These are phyloP conservation scores for Gryllus longicercus DNA, from an alignment of 2,888 invertebrate species.

Conservation along the genomic window DNA sequence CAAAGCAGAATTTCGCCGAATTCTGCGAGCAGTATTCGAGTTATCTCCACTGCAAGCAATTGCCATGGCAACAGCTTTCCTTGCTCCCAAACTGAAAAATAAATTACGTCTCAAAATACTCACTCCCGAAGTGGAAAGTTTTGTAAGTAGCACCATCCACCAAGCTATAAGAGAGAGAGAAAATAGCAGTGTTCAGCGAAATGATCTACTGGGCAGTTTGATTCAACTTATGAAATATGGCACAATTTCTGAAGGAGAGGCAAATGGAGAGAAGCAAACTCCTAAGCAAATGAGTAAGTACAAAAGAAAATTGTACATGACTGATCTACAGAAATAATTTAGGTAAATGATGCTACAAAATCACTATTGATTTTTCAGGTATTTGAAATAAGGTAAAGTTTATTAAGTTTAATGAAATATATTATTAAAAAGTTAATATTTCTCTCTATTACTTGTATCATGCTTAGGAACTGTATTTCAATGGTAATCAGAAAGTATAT, in stretches of 20 bases:
- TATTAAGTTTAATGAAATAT: too few species aligned
- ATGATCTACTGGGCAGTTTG: background rate
- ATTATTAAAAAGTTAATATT: too few species aligned
- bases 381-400: too few species aligned
- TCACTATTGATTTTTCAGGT: too few species aligned
- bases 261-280: background rate
- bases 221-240: background rate
- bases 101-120: background rate
- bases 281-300: background rate
- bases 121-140: background rate
- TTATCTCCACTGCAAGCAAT: background rate
- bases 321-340: too few species aligned
- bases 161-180: background rate
- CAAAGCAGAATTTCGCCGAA: background rate
- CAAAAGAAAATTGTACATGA: background rate
- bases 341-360: too few species aligned
- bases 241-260: background rate
- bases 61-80: background rate
- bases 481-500: too few species aligned
- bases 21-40: background rate
- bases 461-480: too few species aligned
- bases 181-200: background rate
- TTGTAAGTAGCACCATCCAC: background rate
- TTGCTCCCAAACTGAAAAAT: background rate
- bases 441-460: too few species aligned